Evolutionary conservation across 2,888 invertebrate genomes (phyloP), one percentile per base, ranked within the genome.

Genomic region (Iphiclides podalirius): DNA sequence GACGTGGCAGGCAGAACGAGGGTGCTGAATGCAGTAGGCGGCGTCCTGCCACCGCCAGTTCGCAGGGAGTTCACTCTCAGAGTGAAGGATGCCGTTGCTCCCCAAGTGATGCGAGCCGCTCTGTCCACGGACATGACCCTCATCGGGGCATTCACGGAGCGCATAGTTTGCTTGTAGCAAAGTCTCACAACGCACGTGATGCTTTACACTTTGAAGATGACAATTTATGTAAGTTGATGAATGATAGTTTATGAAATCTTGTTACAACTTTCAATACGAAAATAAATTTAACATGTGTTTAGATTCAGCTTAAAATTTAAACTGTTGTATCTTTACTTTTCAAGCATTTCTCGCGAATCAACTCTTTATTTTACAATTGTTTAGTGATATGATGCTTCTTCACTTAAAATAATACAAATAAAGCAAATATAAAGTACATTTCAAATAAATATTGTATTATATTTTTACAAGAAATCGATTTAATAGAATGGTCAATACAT

Each of bases 71-170:
- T 87, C 55, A 82, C 82, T 28, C 63, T 88, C 59, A 66, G 84
- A 15, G 87, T 87, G 34, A 72, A 69, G 37, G 81, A 82, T 56
- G 67, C 70, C 13, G 75, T 73, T 8, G 78, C 72, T 4, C 82
- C 83, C 35, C 87, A 87, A 56, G 66, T 80, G 26, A 71, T 88
- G 79, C 79, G 88, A 34, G 86, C 85, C 14, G 80, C 83, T 11
- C 75, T 87, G 17, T 70, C 78, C 34, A 62, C 65, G 23, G 87
- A 88, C 61, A 79, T 88, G 76, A 77, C 70, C 36, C 67, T 88
- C 52, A 61, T 86, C 11, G 86, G 86, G 20, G 87, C 85, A 35
- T 86, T 88, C 57, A 87, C 86, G 8, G 87, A 88, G 61, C 79
- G 77, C 36, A 74, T 78, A 39, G 86, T 84, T 41, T 83, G 85